Evolutionary conservation across 2,113 vertebrate species (phyloP), one percentile per base, ranked within the genome.

Genomic region (Acanthisitta chloris): DNA sequence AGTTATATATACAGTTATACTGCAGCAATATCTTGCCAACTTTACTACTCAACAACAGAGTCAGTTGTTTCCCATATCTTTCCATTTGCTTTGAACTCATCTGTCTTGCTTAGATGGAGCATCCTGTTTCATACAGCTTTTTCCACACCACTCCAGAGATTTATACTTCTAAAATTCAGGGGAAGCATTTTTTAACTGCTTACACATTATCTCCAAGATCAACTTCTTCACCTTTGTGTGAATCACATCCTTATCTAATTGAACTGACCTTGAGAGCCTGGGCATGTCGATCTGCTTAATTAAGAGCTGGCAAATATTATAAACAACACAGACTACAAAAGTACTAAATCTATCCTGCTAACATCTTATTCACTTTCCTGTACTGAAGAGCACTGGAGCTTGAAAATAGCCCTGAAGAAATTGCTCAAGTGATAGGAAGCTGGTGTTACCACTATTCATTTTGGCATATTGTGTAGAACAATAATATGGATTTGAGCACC

Each of bases 271-370:
- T 97, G 95, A 92, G 38, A 86, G 57, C 57, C 57, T 10, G 7
- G 57, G 17, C 81, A 77, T 94, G 88, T 96, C 12, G 6, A 97
- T 93, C 43, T 38, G 61, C 85, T 96, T 97, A 95, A 97, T 96
- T 89, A 95, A 95, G 94, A 93, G 95, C 86, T 94, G 96, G 82
- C 92, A 97, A 97, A 97, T 93, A 88, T 96, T 95, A 93, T 40
- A 97, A 96, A 97, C 3, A 58, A 96, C 54, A 55, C 29, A 58
- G 72, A 54, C 7, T n/a, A 57, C 45, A 81, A 74, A 69, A n/a
- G 33, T 38, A 89, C 79, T 88, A 92, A 94, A 94, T 96, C 96
- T 95, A 92, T 77, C 45, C 69, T 74, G 92, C 36, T 89, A 93
- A 96, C 94, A 94, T 78, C 48, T 91, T 83, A 88, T 71, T 97